Base-by-base conservation (phyloP, 1,140 invertebrate genomes). In the Aphidius gifuensis region DNA sequence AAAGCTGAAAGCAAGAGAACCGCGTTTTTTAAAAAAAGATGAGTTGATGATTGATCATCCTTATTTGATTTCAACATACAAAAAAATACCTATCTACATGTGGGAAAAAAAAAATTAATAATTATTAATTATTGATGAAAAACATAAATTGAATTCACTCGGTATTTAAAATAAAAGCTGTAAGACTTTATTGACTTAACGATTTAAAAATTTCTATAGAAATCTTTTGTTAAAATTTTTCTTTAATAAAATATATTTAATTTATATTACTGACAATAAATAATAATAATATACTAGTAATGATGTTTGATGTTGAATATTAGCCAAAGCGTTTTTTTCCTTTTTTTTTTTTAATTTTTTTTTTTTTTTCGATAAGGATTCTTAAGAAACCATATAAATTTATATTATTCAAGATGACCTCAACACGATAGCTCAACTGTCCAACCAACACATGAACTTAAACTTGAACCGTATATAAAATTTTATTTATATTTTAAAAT, bases 41-140 rank as follows among this genome's bases (percentile, higher is more conserved):
- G 9, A 50, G 47, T 57, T 32, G 60, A 61, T 61, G 60, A 61
- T 61, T 9, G 60, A 61, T 61, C 38, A 61, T 61, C 60, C 50
- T 54, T 32, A 39, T 38, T 32, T 54, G 51, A 32, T 32, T 32
- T 9, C 4, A 39, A 6, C 40, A 9, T 44, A 11, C 6, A 54
- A 54, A 40, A 11, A 54, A 40, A 40, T 54, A 8, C 6, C 42
- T 40, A 40, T 40, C 40, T 38, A 54, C 11, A 40, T 54, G 39
- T 6, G 40, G 39, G 51, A 38, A 54, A 54, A 40, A 40, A 9
- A 1, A 11, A 40, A 54, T 40, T 4, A 40, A 5, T 54, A 9
- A 4, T 6, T 40, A 9, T 9, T 40, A 8, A 54, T 6, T 54
- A 40, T 9, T 5, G 40, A 40, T 54, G 51, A 54, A 40, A 39